Conservation (phyloP, 2,797 vertebrate species). For the Nannoperca obscura region DNA sequence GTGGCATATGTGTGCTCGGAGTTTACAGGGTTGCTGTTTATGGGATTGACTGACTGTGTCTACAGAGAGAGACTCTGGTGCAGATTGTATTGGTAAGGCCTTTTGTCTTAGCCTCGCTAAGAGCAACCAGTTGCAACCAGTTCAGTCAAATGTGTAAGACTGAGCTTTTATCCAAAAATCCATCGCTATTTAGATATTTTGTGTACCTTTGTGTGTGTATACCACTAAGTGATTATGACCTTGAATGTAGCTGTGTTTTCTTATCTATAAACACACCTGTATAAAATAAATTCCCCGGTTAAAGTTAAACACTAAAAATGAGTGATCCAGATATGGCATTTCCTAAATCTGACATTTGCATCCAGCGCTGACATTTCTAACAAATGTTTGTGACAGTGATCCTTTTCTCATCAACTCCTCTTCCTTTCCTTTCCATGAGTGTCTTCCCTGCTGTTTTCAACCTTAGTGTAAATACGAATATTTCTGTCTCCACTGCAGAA, state of each 20-base stretch:
- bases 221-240: neutral
- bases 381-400: neutral
- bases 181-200: neutral
- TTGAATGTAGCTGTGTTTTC: neutral
- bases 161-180: neutral
- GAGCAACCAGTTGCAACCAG: neutral
- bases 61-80: slow-evolving; percentile 29
- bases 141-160: slow-evolving; percentile 24
- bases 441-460: neutral
- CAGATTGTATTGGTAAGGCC: slow-evolving; percentile 64
- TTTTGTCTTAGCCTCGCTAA: slow-evolving; percentile 15
- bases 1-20: slow-evolving; percentile 42
- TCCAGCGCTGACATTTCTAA: neutral
- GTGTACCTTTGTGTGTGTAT: neutral
- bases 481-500: slow-evolving; percentile 73
- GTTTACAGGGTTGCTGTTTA: slow-evolving; percentile 16
- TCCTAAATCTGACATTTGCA: neutral
- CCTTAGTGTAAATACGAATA: slow-evolving; percentile 7
- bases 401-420: neutral
- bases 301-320: neutral
- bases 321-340: neutral
- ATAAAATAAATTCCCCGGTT: neutral
- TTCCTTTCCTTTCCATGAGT: neutral
- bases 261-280: neutral
- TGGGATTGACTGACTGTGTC: slow-evolving; percentile 60